Base-by-base conservation (phyloP, 2,888 invertebrate genomes). In the Drosophila histrio region DNA sequence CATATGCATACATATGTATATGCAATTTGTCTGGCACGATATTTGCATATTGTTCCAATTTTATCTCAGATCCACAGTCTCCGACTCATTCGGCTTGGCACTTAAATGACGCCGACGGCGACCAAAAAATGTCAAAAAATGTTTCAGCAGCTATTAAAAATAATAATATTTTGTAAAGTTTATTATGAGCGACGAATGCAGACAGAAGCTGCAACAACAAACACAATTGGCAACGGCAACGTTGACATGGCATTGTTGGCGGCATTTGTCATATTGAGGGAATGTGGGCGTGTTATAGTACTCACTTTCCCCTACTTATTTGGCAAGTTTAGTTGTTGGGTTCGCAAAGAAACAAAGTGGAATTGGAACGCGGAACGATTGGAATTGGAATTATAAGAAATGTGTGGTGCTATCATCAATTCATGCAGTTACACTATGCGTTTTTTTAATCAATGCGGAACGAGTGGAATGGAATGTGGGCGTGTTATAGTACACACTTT, bases 1-100 rank as follows among this genome's bases (percentile, higher is more conserved):
- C 41, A 49, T 30, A 59, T 50, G 26, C 9, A 17, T 24, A 22
- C 11, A 13, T 13, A 13, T n/a, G 13, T 24, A 15, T 49, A 50
- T 43, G 34, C 34, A 36, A 57, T 50, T 32, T 36, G 32, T 46
- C 44, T 26, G 56, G 60, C 50, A 49, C 30, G 19, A 26, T 50
- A 60, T 62, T 81, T 74, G 69, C 79, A 81, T 78, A 81, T 79
- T 81, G 79, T 79, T 74, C 79, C 82, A 81, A 69, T 79, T 79
- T 79, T 74, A 72, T 78, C 72, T 61, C 60, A 28, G 50, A 34
- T 39, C 52, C 60, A 1, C 15, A 30, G 59, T 60, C 52, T 56
- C 19, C 17, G 59, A 44, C 30, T 56, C 62, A 64, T 58, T 58
- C 73, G 15, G 43, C 26, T 34, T 59, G 54, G 41, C 62, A 56